Conservation (phyloP, 2,888 invertebrate species). For the Thumatha senex region DNA sequence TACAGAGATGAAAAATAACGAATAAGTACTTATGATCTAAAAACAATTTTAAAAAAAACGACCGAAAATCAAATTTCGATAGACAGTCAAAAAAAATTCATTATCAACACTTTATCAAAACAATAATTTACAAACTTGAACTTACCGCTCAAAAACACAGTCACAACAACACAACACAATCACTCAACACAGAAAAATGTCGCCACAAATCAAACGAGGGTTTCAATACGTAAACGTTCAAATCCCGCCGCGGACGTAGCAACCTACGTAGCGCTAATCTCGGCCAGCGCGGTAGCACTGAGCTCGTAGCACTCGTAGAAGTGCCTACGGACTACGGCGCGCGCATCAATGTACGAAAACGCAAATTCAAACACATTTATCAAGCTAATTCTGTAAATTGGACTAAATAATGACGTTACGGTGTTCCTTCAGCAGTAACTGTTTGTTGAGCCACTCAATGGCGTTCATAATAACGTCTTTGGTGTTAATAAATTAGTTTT, state of each 20-base stretch:
- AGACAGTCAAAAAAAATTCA: background rate
- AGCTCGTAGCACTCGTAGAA: constrained; percentile 47
- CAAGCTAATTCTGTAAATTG: constrained; percentile 79
- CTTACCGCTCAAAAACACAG: constrained; percentile 29
- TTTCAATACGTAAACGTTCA: constrained; percentile 32
- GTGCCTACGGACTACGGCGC: constrained; percentile 65
- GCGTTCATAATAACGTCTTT: constrained; percentile 61
- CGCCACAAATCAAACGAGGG: constrained; percentile 33
- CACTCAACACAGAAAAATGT: constrained; percentile 30
- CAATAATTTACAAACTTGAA: background rate
- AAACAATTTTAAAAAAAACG: background rate
- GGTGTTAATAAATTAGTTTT: constrained; percentile 66
- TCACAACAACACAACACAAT: constrained; percentile 33
- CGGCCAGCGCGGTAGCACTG: constrained; percentile 57
- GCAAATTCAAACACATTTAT: constrained; percentile 80
- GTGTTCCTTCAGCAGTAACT: constrained; percentile 55
- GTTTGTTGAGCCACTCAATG: constrained; percentile 60
- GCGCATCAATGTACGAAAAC: constrained; percentile 73
- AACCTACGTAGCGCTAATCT: constrained; percentile 44
- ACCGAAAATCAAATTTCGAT: background rate
- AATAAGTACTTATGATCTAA: background rate
- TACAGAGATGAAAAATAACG: background rate
- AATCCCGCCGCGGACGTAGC: constrained; percentile 22
- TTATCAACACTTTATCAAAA: background rate
- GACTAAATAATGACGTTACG: constrained; percentile 77